Evolutionary conservation across 2,797 vertebrate genomes (phyloP), one percentile per base, ranked within the genome.

Genomic region (Denticeps clupeoides): DNA sequence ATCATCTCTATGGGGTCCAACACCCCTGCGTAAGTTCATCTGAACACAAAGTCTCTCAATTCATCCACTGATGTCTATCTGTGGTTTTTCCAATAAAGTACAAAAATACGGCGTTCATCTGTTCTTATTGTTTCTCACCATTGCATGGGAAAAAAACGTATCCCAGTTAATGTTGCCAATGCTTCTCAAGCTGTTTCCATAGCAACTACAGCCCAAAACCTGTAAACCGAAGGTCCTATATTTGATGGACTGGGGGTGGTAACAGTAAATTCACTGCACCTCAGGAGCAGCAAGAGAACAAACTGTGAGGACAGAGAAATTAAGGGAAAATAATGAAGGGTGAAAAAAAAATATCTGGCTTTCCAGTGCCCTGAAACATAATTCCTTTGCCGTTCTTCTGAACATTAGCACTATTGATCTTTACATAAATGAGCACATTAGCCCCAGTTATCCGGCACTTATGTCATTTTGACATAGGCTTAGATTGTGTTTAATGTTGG

Each of bases 1-100:
- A 65, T 87, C 49, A 64, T 83, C 51, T 63, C 78, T 27, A 81
- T 82, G 81, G 72, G 77, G 7, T 80, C 62, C 51, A 87, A 87
- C 64, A 78, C 65, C 4, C 79, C 80, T 33, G 83, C 77, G 79
- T 88, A 66, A 82, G 82, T 81, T 46, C 16, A 27, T 38, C 15
- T 21, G n/a, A 9, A 23, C 7, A 38, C 8, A 28, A 2, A 23
- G 15, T 19, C 28, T 18, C 46, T 47, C 24, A 23, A n/a, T n/a
- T n/a, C n/a, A n/a, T n/a, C n/a, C n/a, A n/a, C n/a, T n/a, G n/a
- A n/a, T n/a, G n/a, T n/a, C n/a, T n/a, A n/a, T n/a, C n/a, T n/a
- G n/a, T n/a, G n/a, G n/a, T n/a, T n/a, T n/a, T n/a, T n/a, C n/a
- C n/a, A n/a, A n/a, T n/a, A n/a, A n/a, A n/a, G n/a, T n/a, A n/a